Evolutionary conservation across 2,888 invertebrate species (phyloP).

Genomic region (Hyles lineata): DNA sequence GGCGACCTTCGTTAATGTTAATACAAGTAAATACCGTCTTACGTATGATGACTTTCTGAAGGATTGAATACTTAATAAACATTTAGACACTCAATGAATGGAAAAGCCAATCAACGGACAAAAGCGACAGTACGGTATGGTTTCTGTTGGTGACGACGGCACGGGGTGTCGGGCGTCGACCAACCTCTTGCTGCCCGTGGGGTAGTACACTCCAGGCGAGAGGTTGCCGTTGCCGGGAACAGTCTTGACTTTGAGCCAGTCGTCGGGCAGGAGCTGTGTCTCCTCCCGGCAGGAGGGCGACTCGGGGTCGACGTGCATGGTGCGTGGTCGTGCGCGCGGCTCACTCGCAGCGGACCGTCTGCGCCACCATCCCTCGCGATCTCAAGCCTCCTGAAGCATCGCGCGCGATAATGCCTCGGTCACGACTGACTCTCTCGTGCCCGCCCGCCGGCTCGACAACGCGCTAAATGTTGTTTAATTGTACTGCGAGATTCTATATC

Average conservation of each 20-base stretch:
- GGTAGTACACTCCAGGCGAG: slow-evolving; percentile 81
- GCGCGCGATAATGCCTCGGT: slow-evolving; percentile 81
- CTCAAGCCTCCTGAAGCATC: slow-evolving; percentile 77
- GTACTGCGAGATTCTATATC: slow-evolving; percentile 80
- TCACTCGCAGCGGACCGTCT: slow-evolving; percentile 64
- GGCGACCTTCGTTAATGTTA: slow-evolving; percentile 75
- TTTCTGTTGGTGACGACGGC: slow-evolving; percentile 75
- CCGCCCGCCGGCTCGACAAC: slow-evolving; percentile 64
- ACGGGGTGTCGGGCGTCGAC: slow-evolving; percentile 68
- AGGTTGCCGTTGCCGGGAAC: slow-evolving; percentile 77
- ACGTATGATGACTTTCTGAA: slow-evolving; percentile 61
- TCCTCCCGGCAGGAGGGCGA: slow-evolving; percentile 80
- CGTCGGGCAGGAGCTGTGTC: slow-evolving; percentile 77
- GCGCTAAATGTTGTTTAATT: slow-evolving; percentile 82
- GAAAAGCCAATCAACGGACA: slow-evolving; percentile 60
- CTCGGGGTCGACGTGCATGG: slow-evolving; percentile 80
- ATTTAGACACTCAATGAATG: slow-evolving; percentile 35
- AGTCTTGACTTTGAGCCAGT: slow-evolving; percentile 80
- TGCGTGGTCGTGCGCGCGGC: slow-evolving; percentile 69
- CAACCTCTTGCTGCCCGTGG: slow-evolving; percentile 81
- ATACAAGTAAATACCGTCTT: slow-evolving; percentile 63
- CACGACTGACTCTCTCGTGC: slow-evolving; percentile 77
- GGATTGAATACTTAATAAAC: slow-evolving; percentile 55
- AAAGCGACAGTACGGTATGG: slow-evolving; percentile 77
- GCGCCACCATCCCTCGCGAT: slow-evolving; percentile 72